Evolutionary conservation across 1,140 invertebrate genomes (phyloP).

Genomic region (Parapsyche elsis): DNA sequence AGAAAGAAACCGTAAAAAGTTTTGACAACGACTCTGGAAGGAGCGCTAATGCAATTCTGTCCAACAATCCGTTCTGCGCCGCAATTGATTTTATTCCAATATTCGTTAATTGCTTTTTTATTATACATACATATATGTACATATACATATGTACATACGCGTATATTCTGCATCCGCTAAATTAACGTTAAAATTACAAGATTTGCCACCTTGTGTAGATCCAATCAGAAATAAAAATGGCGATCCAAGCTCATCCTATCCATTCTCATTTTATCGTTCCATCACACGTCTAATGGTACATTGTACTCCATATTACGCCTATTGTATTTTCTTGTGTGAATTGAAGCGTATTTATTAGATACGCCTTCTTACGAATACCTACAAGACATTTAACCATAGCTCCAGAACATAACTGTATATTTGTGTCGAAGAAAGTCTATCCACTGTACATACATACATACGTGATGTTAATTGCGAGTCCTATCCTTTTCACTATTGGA

Average conservation of each 20-base stretch:
- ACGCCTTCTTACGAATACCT: background rate
- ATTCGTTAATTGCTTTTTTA: too few relatives aligned
- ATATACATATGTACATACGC: too few relatives aligned
- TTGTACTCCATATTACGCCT: conserved; percentile 1
- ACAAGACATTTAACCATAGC: conserved; percentile 8
- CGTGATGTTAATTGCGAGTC: background rate
- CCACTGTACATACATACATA: background rate
- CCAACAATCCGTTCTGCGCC: too few relatives aligned
- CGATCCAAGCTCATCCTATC: too few relatives aligned
- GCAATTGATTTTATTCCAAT: too few relatives aligned
- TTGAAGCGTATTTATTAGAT: conserved; percentile 3
- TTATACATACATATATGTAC: too few relatives aligned
- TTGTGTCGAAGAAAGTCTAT: conserved; percentile 5
- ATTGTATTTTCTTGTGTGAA: conserved; percentile 27
- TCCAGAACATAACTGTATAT: background rate
- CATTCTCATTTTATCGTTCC: conserved; percentile 3
- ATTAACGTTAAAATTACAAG: too few relatives aligned
- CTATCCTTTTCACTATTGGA: too few relatives aligned
- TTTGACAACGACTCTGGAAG: background rate
- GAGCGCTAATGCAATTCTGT: background rate
- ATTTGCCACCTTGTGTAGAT: too few relatives aligned
- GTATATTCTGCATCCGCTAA: too few relatives aligned
- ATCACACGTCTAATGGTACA: conserved; percentile 16
- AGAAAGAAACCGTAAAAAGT: background rate
- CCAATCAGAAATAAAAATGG: too few relatives aligned